These are phyloP conservation scores for Peucedramus taeniatus DNA, from an alignment of 2,113 vertebrate genomes.

Conservation along the genomic window DNA sequence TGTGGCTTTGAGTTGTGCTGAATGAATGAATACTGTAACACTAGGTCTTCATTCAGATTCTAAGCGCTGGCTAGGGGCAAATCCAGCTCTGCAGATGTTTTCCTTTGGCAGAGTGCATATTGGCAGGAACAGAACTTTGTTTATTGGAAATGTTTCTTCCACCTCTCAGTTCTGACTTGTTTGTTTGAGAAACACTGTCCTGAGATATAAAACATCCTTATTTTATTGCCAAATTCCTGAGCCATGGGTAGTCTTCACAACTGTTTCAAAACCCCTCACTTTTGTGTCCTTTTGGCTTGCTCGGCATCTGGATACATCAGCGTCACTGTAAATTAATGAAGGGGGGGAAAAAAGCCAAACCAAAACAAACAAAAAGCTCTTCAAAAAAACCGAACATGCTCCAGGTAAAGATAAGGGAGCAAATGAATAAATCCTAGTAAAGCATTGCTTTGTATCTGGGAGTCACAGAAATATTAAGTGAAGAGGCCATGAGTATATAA, in stretches of 20 bases:
- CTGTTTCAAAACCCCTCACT: not conserved
- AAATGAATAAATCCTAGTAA: not conserved
- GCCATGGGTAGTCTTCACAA: not conserved
- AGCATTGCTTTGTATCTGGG: not conserved
- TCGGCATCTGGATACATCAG: not conserved
- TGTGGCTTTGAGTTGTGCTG: not conserved
- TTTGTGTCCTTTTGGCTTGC: not conserved
- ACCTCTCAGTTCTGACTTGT: not conserved
- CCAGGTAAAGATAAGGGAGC: not conserved
- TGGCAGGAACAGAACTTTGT: not conserved
- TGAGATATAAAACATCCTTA: not conserved
- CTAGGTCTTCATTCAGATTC: not conserved
- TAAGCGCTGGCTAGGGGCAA: not conserved
- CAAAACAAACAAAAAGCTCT: not conserved
- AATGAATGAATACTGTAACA: not conserved
- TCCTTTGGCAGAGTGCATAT: not conserved
- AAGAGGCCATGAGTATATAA: not conserved
- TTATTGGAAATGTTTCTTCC: not conserved
- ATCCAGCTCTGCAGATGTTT: not conserved
- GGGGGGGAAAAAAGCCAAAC: not conserved
- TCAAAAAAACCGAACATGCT: not conserved
- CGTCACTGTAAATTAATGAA: not conserved
- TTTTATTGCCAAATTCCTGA: not conserved
- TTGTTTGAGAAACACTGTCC: not conserved
- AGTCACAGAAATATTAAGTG: not conserved